Evolutionary conservation across 2,888 invertebrate species (phyloP), one percentile per base, ranked within the genome.

Genomic region (Salpingus planirostris): DNA sequence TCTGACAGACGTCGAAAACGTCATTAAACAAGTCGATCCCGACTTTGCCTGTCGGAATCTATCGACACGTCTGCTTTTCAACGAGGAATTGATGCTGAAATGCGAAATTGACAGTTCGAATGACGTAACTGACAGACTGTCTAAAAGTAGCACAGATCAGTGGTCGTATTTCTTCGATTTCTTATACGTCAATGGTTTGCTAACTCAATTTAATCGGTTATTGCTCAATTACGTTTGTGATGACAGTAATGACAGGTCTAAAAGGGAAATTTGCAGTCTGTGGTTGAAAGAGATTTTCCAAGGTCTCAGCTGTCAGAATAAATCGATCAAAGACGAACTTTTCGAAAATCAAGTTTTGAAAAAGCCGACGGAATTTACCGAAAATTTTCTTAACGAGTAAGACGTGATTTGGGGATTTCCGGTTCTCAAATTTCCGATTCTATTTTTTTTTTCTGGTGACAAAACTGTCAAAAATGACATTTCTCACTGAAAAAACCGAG

Each of bases 181-280:
- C 3, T 49, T 79, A 8, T 70, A 73, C 42, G 64, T 67, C 14
- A 66, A 68, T 52, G 65, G 70, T 36, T 51, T 74, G 25, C 46
- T 78, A 26, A 52, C 68, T 28, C 53, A 63, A 5, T 64, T 78
- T 33, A 53, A 57, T 3, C 32, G 46, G 15, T 43, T 47, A 33
- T 37, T 60, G 3, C 44, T 49, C 33, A 30, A 48, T 27, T 23
- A 49, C 15, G 43, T 44, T 10, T 34, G 18, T 18, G 34, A 47
- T 40, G 34, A 40, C n/a, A 31, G 25, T 15, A 8, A 31, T 13
- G 36, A 35, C 10, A 31, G 42, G 13, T 22, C 18, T 4, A 24
- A 31, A 2, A 49, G 47, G 40, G 45, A 46, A 36, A 33, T 48
- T 21, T 52, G 58, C 11, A 49, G 53, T 30, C 28, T 52, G 6